phyloP scores from a whole-genome alignment of 2,797 vertebrate species.

The Gallinago stenura region DNA sequence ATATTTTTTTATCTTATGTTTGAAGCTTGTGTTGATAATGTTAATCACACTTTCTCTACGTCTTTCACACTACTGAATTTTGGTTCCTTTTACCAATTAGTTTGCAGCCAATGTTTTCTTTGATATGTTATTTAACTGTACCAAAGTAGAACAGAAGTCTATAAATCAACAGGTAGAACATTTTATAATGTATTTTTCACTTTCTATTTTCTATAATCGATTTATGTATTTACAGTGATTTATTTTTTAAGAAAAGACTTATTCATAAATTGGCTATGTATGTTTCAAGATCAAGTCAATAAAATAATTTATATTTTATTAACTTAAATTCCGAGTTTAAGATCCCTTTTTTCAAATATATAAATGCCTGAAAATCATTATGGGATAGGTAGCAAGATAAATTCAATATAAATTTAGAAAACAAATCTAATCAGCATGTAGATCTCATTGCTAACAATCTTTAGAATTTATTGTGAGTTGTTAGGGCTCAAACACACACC shows the following conservation, averaged over 20 bases:
- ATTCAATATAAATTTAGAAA: not conserved
- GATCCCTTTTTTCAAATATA: not conserved
- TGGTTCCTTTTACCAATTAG: not conserved
- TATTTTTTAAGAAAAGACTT: not conserved
- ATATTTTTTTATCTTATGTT: not conserved
- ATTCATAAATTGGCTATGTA: not conserved
- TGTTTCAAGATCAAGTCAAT: not conserved
- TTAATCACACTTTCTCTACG: not conserved
- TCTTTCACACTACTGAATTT: not conserved
- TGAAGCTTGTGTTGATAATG: not conserved
- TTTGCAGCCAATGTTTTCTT: not conserved
- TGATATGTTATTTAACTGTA: not conserved
- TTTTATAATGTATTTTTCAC: not conserved
- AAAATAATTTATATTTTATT: not conserved
- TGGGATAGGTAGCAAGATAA: not conserved
- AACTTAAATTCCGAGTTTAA: not conserved
- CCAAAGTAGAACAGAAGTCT: not conserved
- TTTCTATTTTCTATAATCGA: not conserved
- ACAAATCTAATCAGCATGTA: rapidly evolving
- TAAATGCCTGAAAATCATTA: not conserved
- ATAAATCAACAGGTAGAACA: not conserved
- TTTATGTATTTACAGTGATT: not conserved
- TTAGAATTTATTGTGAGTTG: not conserved
- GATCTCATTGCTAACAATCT: not conserved
- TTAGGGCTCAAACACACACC: not conserved